Conservation (phyloP, 2,113 vertebrate species). For the Porphyrio hochstetteri region DNA sequence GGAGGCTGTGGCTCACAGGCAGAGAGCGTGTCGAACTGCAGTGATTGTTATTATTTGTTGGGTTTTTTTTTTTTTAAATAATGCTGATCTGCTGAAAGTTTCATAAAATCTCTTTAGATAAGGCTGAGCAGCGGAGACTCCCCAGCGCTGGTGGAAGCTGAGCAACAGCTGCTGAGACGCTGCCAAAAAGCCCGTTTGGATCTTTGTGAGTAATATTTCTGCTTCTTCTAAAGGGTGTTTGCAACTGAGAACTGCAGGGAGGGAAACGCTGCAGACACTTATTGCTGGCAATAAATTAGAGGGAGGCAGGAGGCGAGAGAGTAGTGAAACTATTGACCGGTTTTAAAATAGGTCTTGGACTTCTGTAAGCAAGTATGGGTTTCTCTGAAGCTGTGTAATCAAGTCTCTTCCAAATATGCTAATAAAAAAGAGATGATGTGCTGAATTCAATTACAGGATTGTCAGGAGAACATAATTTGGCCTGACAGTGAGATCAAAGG, state of each 20-base stretch:
- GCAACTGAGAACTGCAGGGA: background rate
- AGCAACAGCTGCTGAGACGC: background rate
- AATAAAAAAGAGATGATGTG: background rate
- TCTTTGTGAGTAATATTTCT: conserved; percentile 45
- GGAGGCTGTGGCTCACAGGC: background rate
- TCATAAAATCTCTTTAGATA: background rate
- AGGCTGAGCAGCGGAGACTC: background rate
- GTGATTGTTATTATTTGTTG: background rate
- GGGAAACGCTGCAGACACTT: background rate
- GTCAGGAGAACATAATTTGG: background rate
- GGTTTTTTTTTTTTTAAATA: background rate
- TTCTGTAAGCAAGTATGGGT: rapidly evolving
- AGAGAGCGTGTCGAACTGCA: background rate
- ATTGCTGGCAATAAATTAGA: background rate
- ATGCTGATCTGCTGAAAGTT: background rate
- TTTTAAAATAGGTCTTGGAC: background rate
- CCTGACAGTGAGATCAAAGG: background rate
- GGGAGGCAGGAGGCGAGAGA: background rate
- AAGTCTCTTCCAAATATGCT: background rate
- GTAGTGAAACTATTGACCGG: background rate
- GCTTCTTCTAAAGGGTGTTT: background rate
- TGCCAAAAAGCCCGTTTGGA: background rate
- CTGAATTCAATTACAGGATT: background rate
- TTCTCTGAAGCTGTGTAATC: background rate
- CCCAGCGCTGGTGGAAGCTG: background rate